These are phyloP conservation scores for Kradibia gibbosae DNA, from an alignment of 1,140 invertebrate species.

Conservation along the genomic window DNA sequence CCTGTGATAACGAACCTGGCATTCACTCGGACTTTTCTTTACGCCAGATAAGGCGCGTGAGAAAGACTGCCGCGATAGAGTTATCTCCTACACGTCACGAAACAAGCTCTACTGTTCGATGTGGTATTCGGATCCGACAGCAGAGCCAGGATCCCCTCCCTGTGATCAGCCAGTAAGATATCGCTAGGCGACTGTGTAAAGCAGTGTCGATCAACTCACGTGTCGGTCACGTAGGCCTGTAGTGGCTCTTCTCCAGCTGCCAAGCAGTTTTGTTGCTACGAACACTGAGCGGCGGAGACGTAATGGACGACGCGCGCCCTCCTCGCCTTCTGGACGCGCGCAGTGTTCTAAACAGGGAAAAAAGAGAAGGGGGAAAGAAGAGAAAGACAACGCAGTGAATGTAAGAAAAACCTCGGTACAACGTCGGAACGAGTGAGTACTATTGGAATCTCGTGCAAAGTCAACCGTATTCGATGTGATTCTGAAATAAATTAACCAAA, in stretches of 20 bases:
- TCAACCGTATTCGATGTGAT: slow-evolving; percentile 34
- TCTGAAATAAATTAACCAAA: no score
- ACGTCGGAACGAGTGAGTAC: background rate
- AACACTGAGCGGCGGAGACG: slow-evolving; percentile 17
- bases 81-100: no score
- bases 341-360: background rate
- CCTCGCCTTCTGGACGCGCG: background rate
- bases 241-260: background rate
- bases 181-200: background rate
- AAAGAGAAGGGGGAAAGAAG: background rate
- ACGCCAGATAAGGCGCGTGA: no score
- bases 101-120: no score
- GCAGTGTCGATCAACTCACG: slow-evolving; percentile 5
- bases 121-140: no score
- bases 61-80: no score
- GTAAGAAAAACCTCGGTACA: no score
- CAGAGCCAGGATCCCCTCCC: background rate
- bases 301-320: background rate
- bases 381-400: background rate
- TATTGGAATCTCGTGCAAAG: background rate
- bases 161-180: background rate
- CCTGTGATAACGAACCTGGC: no score
- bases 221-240: background rate
- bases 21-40: no score
- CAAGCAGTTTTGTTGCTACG: background rate